Percentiles rank a stretch among this genome's conserved stretches.
These are phyloP conservation scores for Stomatorhinus ivindoensis DNA, from an alignment of 2,113 vertebrate genomes.

Conservation along the genomic window DNA sequence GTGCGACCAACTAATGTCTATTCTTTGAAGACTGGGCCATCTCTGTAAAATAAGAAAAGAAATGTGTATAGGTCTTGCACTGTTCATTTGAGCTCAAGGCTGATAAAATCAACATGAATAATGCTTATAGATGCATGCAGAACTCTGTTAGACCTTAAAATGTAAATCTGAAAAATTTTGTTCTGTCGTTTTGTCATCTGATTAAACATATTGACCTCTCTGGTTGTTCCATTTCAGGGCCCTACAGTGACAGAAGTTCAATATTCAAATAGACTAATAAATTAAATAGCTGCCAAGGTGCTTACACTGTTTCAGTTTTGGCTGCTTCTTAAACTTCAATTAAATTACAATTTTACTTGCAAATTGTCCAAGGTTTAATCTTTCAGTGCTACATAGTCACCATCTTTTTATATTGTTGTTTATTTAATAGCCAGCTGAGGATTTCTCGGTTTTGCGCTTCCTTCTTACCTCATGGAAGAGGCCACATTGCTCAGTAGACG, in stretches of 20 bases:
- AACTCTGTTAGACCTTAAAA: neutral
- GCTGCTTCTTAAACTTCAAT: neutral
- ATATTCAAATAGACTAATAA: neutral
- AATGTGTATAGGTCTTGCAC: neutral
- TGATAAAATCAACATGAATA: neutral
- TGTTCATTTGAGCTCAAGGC: neutral
- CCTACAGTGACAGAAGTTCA: neutral
- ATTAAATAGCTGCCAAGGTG: neutral
- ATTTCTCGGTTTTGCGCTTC: neutral
- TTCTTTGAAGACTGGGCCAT: slow-evolving; percentile 15
- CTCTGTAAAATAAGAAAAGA: too few species aligned
- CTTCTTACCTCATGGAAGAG: neutral
- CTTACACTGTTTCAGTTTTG: neutral
- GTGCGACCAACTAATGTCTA: slow-evolving; percentile 40
- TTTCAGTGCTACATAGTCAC: neutral
- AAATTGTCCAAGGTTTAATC: neutral
- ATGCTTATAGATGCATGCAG: neutral
- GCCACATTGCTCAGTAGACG: neutral
- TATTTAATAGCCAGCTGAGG: neutral
- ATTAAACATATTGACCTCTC: neutral
- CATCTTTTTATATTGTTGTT: neutral
- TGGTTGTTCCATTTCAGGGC: neutral
- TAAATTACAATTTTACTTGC: neutral
- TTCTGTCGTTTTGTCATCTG: neutral
- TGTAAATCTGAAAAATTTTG: neutral